Percentiles rank a stretch among this genome's conserved stretches.
These are phyloP conservation scores for Hyla sarda DNA, from an alignment of 2,113 vertebrate genomes.

Conservation along the genomic window DNA sequence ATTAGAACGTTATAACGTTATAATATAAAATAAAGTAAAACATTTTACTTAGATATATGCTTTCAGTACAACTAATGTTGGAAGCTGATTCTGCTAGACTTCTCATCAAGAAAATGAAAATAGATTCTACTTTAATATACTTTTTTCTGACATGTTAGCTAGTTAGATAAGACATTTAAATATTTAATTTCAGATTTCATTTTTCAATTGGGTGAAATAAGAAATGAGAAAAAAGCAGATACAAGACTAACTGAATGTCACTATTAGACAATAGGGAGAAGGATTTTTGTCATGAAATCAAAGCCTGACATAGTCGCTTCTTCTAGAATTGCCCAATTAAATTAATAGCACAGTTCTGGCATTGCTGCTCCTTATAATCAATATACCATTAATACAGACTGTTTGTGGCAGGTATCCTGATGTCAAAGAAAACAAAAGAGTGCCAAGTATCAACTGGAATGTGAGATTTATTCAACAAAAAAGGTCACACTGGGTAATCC, in stretches of 20 bases:
- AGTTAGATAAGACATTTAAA: background rate
- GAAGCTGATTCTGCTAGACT: background rate
- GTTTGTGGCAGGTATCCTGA: background rate
- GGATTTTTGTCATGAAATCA: conserved; percentile 36
- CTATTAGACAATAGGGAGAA: background rate
- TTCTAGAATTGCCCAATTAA: background rate
- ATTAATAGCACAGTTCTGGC: conserved; percentile 29
- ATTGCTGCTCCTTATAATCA: conserved; percentile 4
- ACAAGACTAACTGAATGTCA: background rate
- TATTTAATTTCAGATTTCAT: background rate
- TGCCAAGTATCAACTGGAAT: conserved; percentile 18
- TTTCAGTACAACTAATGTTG: background rate
- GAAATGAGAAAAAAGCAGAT: background rate
- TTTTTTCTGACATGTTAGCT: background rate
- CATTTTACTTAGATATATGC: background rate
- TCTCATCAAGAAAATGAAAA: background rate
- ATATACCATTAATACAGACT: background rate
- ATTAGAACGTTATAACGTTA: too few relatives aligned
- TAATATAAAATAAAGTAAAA: background rate
- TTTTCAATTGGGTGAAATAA: background rate
- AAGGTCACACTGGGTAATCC: background rate
- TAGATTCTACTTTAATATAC: background rate
- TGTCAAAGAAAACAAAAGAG: background rate
- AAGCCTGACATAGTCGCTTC: background rate
- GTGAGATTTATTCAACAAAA: background rate